Percentiles rank a stretch among this genome's conserved stretches.
These are phyloP conservation scores for Scarus forsteni DNA, from an alignment of 2,797 vertebrate genomes.

Conservation along the genomic window DNA sequence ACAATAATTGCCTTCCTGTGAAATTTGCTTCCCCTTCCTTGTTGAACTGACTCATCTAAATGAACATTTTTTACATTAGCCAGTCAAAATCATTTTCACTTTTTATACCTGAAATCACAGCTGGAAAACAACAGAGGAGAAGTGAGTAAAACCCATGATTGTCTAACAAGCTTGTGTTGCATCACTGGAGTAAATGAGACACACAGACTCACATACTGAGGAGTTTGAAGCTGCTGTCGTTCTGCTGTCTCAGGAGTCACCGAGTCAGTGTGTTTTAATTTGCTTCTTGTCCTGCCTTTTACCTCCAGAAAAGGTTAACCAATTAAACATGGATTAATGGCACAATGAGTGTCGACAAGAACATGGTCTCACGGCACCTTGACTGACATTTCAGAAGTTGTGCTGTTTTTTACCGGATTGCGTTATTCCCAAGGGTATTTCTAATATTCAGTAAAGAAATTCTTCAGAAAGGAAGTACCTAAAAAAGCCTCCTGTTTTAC, in stretches of 20 bases:
- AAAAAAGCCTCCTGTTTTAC: too few species aligned
- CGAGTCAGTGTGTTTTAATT: neutral
- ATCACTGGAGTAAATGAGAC: slow-evolving; percentile 45
- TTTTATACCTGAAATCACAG: too few species aligned
- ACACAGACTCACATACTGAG: neutral
- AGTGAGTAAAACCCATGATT: slow-evolving; percentile 41
- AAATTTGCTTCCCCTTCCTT: too few species aligned
- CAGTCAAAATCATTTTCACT: neutral
- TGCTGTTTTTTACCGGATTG: neutral
- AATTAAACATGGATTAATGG: slow-evolving; percentile 33
- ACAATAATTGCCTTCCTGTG: too few species aligned
- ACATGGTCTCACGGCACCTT: neutral
- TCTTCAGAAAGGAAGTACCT: neutral
- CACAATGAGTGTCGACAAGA: slow-evolving; percentile 9
- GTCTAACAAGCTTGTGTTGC: slow-evolving; percentile 42
- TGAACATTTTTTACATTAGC: too few species aligned
- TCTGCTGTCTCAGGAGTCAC: slow-evolving; percentile 31
- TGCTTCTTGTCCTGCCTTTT: neutral
- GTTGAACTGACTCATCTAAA: too few species aligned
- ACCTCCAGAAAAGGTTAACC: slow-evolving; percentile 14
- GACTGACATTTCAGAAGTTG: slow-evolving; percentile 11
- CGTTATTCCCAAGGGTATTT: neutral
- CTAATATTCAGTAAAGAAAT: neutral
- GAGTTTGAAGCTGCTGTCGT: neutral
- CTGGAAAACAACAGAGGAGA: slow-evolving; percentile 48